Conservation (phyloP, 2,797 vertebrate species). For the Falco concolor region DNA sequence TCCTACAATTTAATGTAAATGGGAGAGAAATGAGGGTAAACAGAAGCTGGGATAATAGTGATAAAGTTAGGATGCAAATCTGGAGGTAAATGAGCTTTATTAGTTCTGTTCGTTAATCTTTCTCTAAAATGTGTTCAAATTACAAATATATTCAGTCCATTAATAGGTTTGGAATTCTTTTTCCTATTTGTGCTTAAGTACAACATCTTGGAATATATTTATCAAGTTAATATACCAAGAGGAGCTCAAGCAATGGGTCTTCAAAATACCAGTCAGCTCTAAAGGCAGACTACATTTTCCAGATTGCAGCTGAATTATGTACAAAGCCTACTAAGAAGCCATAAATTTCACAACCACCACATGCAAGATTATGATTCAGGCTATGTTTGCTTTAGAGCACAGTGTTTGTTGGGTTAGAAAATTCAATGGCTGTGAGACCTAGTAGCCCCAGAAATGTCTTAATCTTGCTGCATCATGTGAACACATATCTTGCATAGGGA, state of each 20-base stretch:
- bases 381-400: background rate
- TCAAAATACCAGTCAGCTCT: background rate
- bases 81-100: background rate
- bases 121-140: background rate
- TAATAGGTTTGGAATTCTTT: background rate
- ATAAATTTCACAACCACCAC: background rate
- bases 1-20: background rate
- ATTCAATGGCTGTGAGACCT: background rate
- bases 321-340: background rate
- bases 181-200: background rate
- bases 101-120: background rate
- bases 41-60: background rate
- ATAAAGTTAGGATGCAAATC: background rate
- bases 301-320: background rate
- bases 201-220: background rate
- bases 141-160: background rate
- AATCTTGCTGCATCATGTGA: background rate
- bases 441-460: background rate
- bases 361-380: background rate
- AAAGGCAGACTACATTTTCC: background rate
- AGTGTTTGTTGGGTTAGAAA: background rate
- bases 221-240: background rate
- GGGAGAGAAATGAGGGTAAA: background rate
- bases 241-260: background rate
- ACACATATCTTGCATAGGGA: background rate